Evolutionary conservation across 2,888 invertebrate species (phyloP).

Genomic region (Dendrolimus houi): DNA sequence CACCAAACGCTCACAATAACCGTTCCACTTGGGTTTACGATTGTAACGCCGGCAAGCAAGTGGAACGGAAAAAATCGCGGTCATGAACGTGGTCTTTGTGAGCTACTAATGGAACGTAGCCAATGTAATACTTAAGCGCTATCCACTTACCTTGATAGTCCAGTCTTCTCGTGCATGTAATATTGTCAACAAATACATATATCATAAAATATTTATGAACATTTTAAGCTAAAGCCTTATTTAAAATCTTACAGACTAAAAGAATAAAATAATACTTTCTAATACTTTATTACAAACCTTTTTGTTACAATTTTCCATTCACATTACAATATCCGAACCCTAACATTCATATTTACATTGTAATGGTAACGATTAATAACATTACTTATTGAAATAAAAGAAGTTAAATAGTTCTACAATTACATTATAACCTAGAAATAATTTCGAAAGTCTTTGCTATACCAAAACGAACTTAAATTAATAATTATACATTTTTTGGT

Average conservation of each 20-base stretch:
- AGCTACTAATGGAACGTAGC: too few species aligned
- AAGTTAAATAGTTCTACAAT: conserved; percentile 48
- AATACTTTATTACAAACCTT: conserved; percentile 63
- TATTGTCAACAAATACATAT: too few species aligned
- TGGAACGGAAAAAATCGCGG: too few species aligned
- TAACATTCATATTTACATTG: conserved; percentile 43
- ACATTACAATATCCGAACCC: conserved; percentile 41
- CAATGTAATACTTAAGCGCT: too few species aligned
- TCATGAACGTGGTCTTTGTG: too few species aligned
- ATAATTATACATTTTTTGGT: conserved; percentile 70
- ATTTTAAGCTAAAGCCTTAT: neutral
- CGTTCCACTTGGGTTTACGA: too few species aligned
- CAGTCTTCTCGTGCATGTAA: too few species aligned
- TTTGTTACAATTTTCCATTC: conserved; percentile 44
- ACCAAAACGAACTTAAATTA: conserved; percentile 61
- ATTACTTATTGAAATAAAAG: conserved; percentile 40
- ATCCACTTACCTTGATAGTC: too few species aligned
- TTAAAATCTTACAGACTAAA: conserved; percentile 5
- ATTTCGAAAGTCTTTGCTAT: conserved; percentile 61
- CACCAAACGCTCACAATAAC: too few species aligned
- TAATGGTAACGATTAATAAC: conserved; percentile 60
- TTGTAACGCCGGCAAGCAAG: too few species aligned
- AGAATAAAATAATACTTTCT: conserved; percentile 35
- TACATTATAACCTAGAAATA: conserved; percentile 55
- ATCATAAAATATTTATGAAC: too few species aligned